phyloP scores from a whole-genome alignment of 2,888 invertebrate genomes.

The Thereva unica region DNA sequence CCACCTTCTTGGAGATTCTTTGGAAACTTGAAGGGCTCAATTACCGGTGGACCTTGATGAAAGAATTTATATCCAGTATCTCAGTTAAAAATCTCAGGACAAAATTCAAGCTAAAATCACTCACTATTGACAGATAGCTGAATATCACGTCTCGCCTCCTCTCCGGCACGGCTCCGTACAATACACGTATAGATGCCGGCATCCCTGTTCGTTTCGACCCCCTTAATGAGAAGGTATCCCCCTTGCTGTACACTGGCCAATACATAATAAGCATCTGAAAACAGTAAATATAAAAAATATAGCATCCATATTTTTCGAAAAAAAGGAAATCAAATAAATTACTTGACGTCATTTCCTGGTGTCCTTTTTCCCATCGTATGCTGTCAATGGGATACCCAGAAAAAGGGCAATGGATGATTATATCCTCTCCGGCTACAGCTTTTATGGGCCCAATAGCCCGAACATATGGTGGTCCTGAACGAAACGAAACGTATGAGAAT shows the following conservation, averaged over 20 bases:
- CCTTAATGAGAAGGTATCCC: constrained; percentile 65
- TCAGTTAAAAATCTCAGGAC: background rate
- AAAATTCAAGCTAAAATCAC: constrained; percentile 1
- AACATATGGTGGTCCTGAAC: constrained; percentile 73
- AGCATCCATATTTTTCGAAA: constrained; percentile 23
- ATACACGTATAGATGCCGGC: constrained; percentile 81
- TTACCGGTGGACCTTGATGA: constrained; percentile 70
- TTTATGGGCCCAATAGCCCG: constrained; percentile 74
- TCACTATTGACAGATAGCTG: constrained; percentile 75
- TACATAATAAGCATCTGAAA: constrained; percentile 50
- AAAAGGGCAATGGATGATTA: constrained; percentile 79
- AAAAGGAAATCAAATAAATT: constrained; percentile 48
- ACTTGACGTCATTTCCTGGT: constrained; percentile 64
- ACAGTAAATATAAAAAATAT: constrained; percentile 14
- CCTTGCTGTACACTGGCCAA: constrained; percentile 56
- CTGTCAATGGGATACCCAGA: constrained; percentile 84
- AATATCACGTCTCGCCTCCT: constrained; percentile 74
- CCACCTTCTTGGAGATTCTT: constrained; percentile 82
- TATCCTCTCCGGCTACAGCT: constrained; percentile 78
- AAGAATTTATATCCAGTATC: background rate
- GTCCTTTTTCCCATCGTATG: constrained; percentile 81
- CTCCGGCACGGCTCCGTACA: constrained; percentile 74
- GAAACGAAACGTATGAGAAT: background rate
- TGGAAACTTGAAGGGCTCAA: constrained; percentile 85
- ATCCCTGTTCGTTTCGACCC: constrained; percentile 67